Conservation (phyloP, 2,797 vertebrate genomes). For the Kryptolebias ocellatus region DNA sequence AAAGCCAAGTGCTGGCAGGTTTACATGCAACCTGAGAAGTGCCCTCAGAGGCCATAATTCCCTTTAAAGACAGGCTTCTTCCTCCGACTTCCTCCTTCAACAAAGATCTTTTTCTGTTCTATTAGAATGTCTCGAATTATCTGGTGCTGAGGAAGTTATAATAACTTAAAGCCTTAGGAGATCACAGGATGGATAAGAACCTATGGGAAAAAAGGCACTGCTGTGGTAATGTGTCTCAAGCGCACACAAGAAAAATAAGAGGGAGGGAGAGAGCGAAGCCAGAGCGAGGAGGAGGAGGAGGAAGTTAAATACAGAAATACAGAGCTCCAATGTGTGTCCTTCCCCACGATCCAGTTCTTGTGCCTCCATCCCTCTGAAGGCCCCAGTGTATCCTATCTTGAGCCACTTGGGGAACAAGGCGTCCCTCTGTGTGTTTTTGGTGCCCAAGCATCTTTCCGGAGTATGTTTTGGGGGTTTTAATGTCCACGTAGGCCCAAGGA, state of each 20-base stretch:
- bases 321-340: conserved; percentile 65
- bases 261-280: conserved; percentile 27
- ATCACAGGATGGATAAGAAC: conserved; percentile 36
- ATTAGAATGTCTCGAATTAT: conserved; percentile 10
- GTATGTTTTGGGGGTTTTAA: conserved; percentile 55
- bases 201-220: conserved; percentile 19
- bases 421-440: conserved; percentile 62
- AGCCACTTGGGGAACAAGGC: conserved; percentile 61
- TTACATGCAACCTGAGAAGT: conserved; percentile 48
- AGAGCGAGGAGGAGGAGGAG: conserved; percentile 46
- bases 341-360: conserved; percentile 21
- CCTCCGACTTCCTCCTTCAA: conserved; percentile 26
- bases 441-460: conserved; percentile 25
- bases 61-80: conserved; percentile 37
- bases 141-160: conserved; percentile 18
- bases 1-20: conserved; percentile 42
- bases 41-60: conserved; percentile 49
- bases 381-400: conserved; percentile 54
- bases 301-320: conserved; percentile 58
- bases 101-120: conserved; percentile 7
- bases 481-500: conserved; percentile 25
- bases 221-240: conserved; percentile 17
- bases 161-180: conserved; percentile 17
- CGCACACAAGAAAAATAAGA: conserved; percentile 30
- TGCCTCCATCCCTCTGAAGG: conserved; percentile 55